Base-by-base conservation (phyloP, 2,888 invertebrate genomes). In the Cephalotes varians region DNA sequence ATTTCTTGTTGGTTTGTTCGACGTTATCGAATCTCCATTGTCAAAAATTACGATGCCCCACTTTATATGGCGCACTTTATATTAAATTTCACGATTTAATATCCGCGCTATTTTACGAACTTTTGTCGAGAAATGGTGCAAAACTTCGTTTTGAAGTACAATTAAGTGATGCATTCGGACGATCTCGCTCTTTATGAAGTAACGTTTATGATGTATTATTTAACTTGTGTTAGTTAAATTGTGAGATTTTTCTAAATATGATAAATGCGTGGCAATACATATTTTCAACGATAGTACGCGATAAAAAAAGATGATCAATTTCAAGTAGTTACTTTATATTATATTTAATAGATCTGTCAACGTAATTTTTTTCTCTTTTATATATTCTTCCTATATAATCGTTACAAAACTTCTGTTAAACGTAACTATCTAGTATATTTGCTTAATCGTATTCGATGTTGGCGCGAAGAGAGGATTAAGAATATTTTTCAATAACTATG, bases 11-110 rank as follows among this genome's bases (percentile, higher is more conserved):
- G 64, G 74, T 64, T 64, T 74, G 65, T 74, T 34, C 34, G 64
- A 44, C 18, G 12, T 47, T 64, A 74, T 74, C 34, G 64, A 64
- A 74, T 64, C 34, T 64, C 47, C 47, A 64, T 74, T 74, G 74
- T 74, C 74, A 74, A 64, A 74, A 74, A 74, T 74, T 74, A 74
- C 74, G 64, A 49, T 25, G 15, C 62, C 6, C 60, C 44, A 60
- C 18, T 73, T 60, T 73, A 62, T 62, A 37, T 7, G n/a, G 60
- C 62, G 37, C 21, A 44, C 28, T 65, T 65, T 44, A 65, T 65
- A 65, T 65, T 65, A 65, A 65, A 65, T 65, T 65, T 44, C 47
- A 64, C 49, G 74, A 74, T 74, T 74, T 74, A 74, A 73, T 62
- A 74, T 34, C 12, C 49, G 25, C 34, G 64, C 47, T 64, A 64